These are phyloP conservation scores for Alligator sinensis DNA, from an alignment of 2,113 vertebrate species.

Conservation along the genomic window DNA sequence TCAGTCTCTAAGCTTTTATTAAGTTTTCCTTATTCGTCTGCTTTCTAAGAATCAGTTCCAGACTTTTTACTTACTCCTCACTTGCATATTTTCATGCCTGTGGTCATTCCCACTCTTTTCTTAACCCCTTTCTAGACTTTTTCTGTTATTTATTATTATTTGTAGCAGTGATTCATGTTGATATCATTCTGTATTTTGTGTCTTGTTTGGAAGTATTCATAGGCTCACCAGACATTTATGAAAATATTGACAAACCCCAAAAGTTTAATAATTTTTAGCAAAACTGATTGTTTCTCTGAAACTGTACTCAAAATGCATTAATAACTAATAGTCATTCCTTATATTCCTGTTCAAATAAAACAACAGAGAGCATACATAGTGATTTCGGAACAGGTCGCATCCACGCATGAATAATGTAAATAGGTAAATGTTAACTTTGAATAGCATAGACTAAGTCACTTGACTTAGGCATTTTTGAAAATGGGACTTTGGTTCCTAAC, in stretches of 20 bases:
- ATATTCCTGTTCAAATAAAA: not conserved
- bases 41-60: not conserved
- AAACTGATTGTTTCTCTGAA: not conserved
- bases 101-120: not conserved
- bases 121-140: not conserved
- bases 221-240: not conserved
- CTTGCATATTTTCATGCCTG: not conserved
- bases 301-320: not conserved
- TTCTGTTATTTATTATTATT: not conserved
- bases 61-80: rapidly evolving
- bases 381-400: slow-evolving; percentile 17
- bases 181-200: slow-evolving; percentile 8
- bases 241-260: not conserved
- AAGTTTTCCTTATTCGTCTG: not conserved
- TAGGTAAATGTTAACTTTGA: not conserved
- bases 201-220: not conserved
- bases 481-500: not conserved
- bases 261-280: not conserved
- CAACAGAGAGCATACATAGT: not conserved
- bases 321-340: slow-evolving; percentile 29
- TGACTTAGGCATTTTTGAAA: not conserved
- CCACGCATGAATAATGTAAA: slow-evolving; percentile 11
- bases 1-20: not conserved
- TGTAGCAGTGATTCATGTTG: not conserved
- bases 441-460: not conserved